Percentiles rank a stretch among this genome's conserved stretches.
phyloP scores from a whole-genome alignment of 2,113 vertebrate species.

The Microtus ochrogaster region DNA sequence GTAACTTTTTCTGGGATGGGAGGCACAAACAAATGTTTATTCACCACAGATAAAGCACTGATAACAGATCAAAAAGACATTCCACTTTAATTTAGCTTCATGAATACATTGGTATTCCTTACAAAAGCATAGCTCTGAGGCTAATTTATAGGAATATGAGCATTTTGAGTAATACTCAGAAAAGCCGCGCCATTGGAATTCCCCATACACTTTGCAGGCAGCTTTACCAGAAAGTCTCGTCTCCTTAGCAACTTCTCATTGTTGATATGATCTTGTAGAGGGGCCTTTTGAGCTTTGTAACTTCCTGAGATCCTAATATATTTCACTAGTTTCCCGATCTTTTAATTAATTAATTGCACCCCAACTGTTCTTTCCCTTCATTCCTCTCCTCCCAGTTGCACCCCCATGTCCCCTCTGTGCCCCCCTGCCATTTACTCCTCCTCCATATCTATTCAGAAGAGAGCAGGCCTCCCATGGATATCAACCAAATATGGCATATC shows the following conservation, averaged over 20 bases:
- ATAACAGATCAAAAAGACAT: not conserved
- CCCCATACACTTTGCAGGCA: not conserved
- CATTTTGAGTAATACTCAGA: not conserved
- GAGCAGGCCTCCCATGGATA: no score
- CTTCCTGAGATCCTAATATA: not conserved
- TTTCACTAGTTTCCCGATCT: not conserved
- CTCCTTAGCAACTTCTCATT: not conserved
- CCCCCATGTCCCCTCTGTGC: no score
- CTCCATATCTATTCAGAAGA: no score
- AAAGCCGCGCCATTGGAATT: not conserved
- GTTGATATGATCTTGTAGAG: not conserved
- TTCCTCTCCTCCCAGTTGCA: no score
- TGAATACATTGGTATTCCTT: not conserved
- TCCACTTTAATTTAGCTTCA: not conserved
- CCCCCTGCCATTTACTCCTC: no score
- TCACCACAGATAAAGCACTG: not conserved
- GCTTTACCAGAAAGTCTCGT: not conserved
- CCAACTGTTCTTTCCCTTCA: no score
- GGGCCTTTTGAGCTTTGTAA: not conserved
- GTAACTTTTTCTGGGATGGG: not conserved
- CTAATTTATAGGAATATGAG: not conserved
- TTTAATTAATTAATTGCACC: not conserved
- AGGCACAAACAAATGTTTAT: not conserved
- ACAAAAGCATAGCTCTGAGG: not conserved
- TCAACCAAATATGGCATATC: no score